Evolutionary conservation across 2,113 vertebrate genomes (phyloP).

Genomic region (Choloepus hoffmanni): DNA sequence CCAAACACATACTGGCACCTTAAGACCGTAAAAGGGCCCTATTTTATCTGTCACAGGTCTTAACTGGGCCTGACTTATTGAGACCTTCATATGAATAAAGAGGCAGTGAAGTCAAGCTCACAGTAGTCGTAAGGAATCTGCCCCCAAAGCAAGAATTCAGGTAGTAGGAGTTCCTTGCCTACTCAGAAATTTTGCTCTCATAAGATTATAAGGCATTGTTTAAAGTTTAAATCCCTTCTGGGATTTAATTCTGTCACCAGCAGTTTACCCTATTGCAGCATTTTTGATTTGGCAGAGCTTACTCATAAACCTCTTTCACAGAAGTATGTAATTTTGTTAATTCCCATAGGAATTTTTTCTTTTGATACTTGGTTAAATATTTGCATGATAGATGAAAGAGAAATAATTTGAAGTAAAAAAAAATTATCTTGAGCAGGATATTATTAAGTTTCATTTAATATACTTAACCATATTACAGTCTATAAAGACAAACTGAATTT

Average conservation of each 20-base stretch:
- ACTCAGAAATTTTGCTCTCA: neutral
- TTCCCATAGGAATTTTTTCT: neutral
- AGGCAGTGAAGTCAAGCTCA: constrained; percentile 39
- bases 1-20: constrained; percentile 72
- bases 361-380: neutral
- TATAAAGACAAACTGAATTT: neutral
- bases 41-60: constrained; percentile 69
- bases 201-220: neutral
- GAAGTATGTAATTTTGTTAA: neutral
- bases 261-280: neutral
- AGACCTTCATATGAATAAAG: constrained; percentile 55
- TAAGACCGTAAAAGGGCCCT: constrained; percentile 47
- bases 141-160: neutral
- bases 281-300: neutral
- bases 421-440: neutral
- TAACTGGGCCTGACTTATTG: constrained; percentile 73
- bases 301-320: neutral
- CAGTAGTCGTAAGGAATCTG: neutral
- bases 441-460: constrained; percentile 21
- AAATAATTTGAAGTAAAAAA: constrained; percentile 45
- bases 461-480: neutral
- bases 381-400: neutral
- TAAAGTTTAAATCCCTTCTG: neutral
- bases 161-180: neutral
- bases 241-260: neutral